Evolutionary conservation across 2,888 invertebrate genomes (phyloP).

Genomic region (Nymphalis urticae): DNA sequence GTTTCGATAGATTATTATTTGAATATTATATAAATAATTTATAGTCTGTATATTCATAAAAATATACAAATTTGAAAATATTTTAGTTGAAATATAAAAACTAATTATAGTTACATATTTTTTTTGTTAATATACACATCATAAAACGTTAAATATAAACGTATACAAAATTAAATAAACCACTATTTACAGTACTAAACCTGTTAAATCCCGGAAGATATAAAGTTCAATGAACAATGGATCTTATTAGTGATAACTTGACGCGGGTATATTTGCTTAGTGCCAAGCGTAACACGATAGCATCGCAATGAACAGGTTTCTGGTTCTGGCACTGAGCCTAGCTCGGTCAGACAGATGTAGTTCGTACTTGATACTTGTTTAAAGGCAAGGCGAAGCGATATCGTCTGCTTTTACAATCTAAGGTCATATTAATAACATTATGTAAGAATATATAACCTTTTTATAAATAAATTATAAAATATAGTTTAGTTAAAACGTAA

Average conservation of each 20-base stretch:
- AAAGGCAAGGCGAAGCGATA: slow-evolving; percentile 4
- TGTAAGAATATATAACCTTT: not conserved
- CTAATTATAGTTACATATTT: too few relatives aligned
- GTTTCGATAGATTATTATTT: too few relatives aligned
- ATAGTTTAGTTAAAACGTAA: too few relatives aligned
- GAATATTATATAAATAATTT: too few relatives aligned
- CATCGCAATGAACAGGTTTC: slow-evolving; percentile 29
- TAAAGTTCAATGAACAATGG: not conserved
- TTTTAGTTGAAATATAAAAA: too few relatives aligned
- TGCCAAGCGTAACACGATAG: slow-evolving; percentile 27
- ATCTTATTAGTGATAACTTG: slow-evolving; percentile 15
- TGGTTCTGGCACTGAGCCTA: slow-evolving; percentile 34
- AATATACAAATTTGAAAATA: too few relatives aligned
- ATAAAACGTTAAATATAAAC: too few relatives aligned
- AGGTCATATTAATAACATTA: not conserved
- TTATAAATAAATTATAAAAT: too few relatives aligned
- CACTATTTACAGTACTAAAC: not conserved
- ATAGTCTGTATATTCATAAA: too few relatives aligned
- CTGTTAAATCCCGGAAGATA: not conserved
- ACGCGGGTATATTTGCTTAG: slow-evolving; percentile 13
- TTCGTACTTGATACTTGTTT: slow-evolving; percentile 19
- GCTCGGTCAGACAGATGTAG: slow-evolving; percentile 16
- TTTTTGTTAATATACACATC: too few relatives aligned
- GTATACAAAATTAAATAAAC: too few relatives aligned
- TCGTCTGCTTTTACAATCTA: not conserved